Conservation (phyloP, 1,140 invertebrate species). For the Himalopsyche phryganea region DNA sequence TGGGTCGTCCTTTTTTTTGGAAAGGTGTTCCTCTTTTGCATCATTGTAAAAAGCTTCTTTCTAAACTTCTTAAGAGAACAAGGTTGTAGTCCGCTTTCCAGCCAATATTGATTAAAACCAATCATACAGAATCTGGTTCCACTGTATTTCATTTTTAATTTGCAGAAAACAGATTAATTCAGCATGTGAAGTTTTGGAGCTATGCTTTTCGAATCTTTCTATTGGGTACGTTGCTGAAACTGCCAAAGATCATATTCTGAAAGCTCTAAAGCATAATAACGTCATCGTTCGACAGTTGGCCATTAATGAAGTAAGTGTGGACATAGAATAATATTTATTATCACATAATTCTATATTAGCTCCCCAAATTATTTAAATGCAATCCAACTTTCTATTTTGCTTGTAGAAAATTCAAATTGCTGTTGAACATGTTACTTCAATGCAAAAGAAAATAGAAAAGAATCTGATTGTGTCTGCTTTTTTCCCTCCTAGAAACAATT, state of each 20-base stretch:
- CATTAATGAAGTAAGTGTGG: conserved; percentile 47
- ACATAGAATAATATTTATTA: not conserved
- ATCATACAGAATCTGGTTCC: too few relatives aligned
- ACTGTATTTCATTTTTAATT: too few relatives aligned
- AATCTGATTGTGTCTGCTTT: not conserved
- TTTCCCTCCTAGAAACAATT: not conserved
- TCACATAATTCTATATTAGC: too few relatives aligned
- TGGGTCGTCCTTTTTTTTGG: too few relatives aligned
- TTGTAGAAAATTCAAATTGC: not conserved
- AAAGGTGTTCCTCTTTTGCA: too few relatives aligned
- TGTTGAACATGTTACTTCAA: not conserved
- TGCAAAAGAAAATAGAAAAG: not conserved
- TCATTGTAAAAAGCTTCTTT: too few relatives aligned
- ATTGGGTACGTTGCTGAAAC: conserved; percentile 49
- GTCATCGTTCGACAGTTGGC: conserved; percentile 52
- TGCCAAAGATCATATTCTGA: conserved; percentile 50
- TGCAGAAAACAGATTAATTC: conserved; percentile 52
- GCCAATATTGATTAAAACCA: too few relatives aligned
- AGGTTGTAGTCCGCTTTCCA: too few relatives aligned
- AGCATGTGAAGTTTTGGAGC: conserved; percentile 56
- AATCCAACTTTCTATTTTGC: not conserved
- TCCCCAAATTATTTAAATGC: too few relatives aligned
- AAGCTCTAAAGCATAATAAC: conserved; percentile 54
- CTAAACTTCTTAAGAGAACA: too few relatives aligned
- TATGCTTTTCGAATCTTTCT: conserved; percentile 55